Percentiles rank a stretch among this genome's conserved stretches.
Conservation (phyloP, 2,113 vertebrate genomes). For the Pogonocichla stellata region DNA sequence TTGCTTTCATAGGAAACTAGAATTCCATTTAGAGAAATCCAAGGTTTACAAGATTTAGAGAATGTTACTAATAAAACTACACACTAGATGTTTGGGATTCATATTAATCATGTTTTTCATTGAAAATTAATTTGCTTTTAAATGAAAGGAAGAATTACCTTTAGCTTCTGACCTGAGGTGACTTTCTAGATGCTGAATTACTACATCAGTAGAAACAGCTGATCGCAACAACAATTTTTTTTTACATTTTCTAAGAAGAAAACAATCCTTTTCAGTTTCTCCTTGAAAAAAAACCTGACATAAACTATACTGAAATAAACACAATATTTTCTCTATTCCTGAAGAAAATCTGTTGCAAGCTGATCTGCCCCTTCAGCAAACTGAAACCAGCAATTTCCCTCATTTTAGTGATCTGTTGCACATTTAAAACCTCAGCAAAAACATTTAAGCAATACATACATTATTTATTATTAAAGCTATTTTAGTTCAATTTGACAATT, state of each 20-base stretch:
- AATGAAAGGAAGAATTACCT: neutral
- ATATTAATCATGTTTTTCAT: neutral
- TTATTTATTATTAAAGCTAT: neutral
- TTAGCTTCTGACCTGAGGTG: neutral
- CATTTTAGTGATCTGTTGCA: neutral
- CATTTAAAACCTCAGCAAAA: neutral
- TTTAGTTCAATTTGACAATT: neutral
- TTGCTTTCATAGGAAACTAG: neutral
- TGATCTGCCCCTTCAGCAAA: neutral
- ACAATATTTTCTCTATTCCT: neutral
- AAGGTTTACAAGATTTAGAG: neutral
- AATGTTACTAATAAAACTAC: neutral
- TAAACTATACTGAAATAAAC: neutral
- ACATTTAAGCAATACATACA: neutral
- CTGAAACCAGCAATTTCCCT: neutral
- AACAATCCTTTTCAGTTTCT: neutral
- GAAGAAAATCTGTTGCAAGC: neutral
- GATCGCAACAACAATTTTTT: neutral
- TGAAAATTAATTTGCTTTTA: neutral
- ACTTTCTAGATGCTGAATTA: neutral
- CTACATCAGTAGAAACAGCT: neutral
- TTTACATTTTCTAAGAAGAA: neutral
- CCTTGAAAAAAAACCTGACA: neutral
- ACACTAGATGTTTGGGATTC: neutral
- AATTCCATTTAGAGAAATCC: neutral